These are phyloP conservation scores for Patella caerulea DNA, from an alignment of 2,888 invertebrate genomes.

Conservation along the genomic window DNA sequence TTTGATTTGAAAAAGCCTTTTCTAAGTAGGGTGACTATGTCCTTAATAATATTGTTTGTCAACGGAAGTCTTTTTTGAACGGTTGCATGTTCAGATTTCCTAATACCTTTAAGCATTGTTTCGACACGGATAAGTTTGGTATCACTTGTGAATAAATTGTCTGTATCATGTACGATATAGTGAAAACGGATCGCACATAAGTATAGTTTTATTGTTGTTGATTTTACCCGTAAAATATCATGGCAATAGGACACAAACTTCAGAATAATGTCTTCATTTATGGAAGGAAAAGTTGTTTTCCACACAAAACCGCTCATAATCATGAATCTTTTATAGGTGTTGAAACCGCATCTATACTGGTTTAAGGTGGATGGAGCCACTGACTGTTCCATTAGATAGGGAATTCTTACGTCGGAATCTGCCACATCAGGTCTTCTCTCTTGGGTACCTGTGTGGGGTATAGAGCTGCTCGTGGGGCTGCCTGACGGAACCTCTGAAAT, in stretches of 20 bases:
- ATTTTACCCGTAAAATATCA: conserved; percentile 1
- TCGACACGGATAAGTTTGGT: neutral
- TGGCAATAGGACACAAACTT: conserved; percentile 19
- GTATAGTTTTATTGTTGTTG: conserved; percentile 19
- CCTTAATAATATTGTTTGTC: neutral
- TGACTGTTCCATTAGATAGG: too few species aligned
- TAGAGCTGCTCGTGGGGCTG: conserved; percentile 22
- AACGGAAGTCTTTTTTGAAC: neutral
- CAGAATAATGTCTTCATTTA: neutral
- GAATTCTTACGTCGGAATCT: too few species aligned
- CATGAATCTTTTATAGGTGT: too few species aligned
- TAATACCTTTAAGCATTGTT: neutral
- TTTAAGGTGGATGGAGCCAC: too few species aligned
- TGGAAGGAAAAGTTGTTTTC: too few species aligned
- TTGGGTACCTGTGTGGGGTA: neutral
- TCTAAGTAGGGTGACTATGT: neutral
- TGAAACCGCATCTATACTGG: too few species aligned
- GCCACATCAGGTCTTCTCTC: too few species aligned
- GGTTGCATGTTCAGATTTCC: neutral
- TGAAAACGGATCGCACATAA: conserved; percentile 17
- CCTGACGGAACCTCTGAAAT: conserved; percentile 18
- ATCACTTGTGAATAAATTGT: neutral
- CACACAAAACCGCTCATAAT: neutral
- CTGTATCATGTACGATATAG: neutral
- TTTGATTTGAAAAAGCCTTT: neutral